A percentile compares a stretch with the other conserved stretches of the same genome.
phyloP scores from a whole-genome alignment of 1,140 invertebrate species.

The Vollenhovia emeryi region DNA sequence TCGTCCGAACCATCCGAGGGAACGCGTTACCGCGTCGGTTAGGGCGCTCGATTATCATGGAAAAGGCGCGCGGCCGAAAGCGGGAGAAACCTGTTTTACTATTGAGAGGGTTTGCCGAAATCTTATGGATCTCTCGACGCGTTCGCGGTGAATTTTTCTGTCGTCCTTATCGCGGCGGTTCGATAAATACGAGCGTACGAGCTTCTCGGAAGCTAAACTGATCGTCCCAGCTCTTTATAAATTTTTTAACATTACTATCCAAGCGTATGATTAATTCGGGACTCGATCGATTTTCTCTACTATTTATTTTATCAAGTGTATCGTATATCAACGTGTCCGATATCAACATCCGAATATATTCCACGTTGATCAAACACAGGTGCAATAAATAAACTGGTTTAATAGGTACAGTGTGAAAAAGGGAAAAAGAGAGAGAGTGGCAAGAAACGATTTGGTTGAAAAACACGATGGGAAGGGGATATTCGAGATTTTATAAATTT shows the following conservation, averaged over 20 bases:
- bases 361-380: background rate
- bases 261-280: background rate
- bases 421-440: background rate
- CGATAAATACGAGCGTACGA: background rate
- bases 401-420: background rate
- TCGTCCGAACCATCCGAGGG: constrained; percentile 50
- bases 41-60: constrained; percentile 57
- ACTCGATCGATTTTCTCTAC: background rate
- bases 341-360: background rate
- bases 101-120: constrained; percentile 31
- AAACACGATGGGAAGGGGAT: background rate
- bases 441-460: background rate
- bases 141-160: constrained; percentile 1
- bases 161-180: background rate
- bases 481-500: background rate
- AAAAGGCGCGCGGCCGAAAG: background rate
- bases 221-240: background rate
- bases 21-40: constrained; percentile 42
- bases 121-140: background rate
- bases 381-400: constrained; percentile 23
- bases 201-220: background rate
- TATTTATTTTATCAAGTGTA: background rate
- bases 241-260: background rate
- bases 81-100: constrained; percentile 39
- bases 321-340: background rate